Evolutionary conservation across 2,797 vertebrate genomes (phyloP).

Genomic region (Gila robusta): DNA sequence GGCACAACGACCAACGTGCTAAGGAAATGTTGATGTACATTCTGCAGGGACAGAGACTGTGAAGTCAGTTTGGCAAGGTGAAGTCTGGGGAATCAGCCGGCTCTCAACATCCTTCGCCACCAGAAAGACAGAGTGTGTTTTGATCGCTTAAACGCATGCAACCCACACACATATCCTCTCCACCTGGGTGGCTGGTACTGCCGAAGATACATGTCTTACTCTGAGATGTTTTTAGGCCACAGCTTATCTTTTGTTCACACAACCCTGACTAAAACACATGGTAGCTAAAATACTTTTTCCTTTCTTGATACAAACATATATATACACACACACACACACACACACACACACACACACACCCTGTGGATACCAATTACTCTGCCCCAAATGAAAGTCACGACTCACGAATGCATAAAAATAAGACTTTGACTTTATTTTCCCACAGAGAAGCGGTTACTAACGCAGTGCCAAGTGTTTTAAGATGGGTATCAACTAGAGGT

Average conservation of each 20-base stretch:
- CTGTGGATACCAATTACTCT: conserved; percentile 16
- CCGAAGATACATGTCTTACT: conserved; percentile 34
- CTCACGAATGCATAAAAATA: background rate
- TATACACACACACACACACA: background rate
- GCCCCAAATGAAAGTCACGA: background rate
- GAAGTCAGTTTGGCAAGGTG: conserved; percentile 30
- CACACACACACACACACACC: background rate
- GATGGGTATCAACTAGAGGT: background rate
- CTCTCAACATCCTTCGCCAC: conserved; percentile 26
- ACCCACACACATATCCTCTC: conserved; percentile 60
- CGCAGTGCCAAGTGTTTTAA: background rate
- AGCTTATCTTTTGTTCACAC: conserved; percentile 50
- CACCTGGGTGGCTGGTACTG: conserved; percentile 56
- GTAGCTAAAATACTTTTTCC: background rate
- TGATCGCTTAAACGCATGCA: conserved; percentile 38
- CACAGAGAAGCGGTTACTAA: conserved; percentile 15
- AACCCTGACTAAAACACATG: conserved; percentile 1
- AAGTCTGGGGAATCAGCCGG: conserved; percentile 31
- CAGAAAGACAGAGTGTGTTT: conserved; percentile 45
- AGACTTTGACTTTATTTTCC: background rate
- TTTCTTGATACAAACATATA: background rate
- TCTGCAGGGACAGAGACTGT: conserved; percentile 27
- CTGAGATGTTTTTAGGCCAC: conserved; percentile 56
- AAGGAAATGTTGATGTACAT: conserved; percentile 48
- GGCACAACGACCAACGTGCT: conserved; percentile 36